Conservation (phyloP, 2,888 invertebrate species). For the Spodoptera exigua region DNA sequence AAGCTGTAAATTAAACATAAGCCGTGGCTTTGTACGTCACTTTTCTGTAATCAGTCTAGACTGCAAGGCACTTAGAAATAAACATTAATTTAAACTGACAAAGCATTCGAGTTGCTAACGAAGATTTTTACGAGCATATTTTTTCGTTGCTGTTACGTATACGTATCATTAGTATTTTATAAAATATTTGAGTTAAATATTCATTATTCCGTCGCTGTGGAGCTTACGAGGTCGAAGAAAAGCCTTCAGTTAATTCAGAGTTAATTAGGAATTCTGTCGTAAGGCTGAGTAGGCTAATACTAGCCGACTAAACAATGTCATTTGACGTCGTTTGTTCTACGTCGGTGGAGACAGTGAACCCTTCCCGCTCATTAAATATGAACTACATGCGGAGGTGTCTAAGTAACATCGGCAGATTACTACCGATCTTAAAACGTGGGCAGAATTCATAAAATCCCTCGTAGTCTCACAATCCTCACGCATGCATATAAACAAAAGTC, state of each 20-base stretch:
- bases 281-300: slow-evolving; percentile 48
- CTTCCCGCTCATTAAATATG: slow-evolving; percentile 71
- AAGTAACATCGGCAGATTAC: slow-evolving; percentile 48
- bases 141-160: slow-evolving; percentile 14
- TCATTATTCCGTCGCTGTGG: slow-evolving; percentile 21
- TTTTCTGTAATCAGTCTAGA: slow-evolving; percentile 29
- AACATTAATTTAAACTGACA: slow-evolving; percentile 1
- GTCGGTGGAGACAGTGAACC: slow-evolving; percentile 61
- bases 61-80: slow-evolving; percentile 4
- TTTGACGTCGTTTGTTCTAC: slow-evolving; percentile 59
- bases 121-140: slow-evolving; percentile 27
- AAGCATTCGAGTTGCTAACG: not conserved
- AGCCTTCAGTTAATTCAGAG: slow-evolving; percentile 54
- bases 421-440: slow-evolving; percentile 45
- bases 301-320: slow-evolving; percentile 62
- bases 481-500: not conserved
- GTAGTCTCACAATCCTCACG: not conserved
- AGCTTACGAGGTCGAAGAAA: slow-evolving; percentile 31
- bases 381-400: slow-evolving; percentile 62
- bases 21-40: slow-evolving; percentile 26
- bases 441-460: slow-evolving; percentile 24
- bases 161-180: slow-evolving; percentile 18
- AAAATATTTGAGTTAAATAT: slow-evolving; percentile 28
- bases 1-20: slow-evolving; percentile 44
- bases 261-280: slow-evolving; percentile 60